Evolutionary conservation across 1,140 invertebrate genomes (phyloP).

Genomic region (Berghia stephanieae): DNA sequence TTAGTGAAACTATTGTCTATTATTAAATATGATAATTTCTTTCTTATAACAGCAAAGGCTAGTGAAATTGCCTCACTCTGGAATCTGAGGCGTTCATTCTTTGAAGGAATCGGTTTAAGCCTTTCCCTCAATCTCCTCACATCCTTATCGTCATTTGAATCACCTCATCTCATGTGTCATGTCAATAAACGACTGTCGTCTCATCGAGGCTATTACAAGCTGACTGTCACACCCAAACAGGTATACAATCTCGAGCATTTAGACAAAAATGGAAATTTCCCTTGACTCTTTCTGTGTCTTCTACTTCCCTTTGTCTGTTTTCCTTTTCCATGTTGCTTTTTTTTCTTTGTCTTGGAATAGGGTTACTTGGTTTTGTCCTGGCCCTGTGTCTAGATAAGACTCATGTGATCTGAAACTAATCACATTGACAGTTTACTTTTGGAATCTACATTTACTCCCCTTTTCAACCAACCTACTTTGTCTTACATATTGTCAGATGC

Average conservation of each 20-base stretch:
- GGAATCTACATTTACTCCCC: too few relatives aligned
- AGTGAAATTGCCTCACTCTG: slow-evolving; percentile 46
- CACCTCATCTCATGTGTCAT: slow-evolving; percentile 54
- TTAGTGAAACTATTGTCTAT: background rate
- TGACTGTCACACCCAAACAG: slow-evolving; percentile 54
- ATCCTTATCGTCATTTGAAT: slow-evolving; percentile 39
- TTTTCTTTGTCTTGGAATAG: too few relatives aligned
- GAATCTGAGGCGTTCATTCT: slow-evolving; percentile 39
- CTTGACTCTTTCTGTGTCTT: slow-evolving; percentile 8
- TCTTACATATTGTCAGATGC: too few relatives aligned
- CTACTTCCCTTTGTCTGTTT: too few relatives aligned
- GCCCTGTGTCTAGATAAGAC: too few relatives aligned
- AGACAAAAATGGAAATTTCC: background rate
- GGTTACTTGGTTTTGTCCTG: too few relatives aligned
- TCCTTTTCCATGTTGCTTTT: too few relatives aligned
- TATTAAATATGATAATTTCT: background rate
- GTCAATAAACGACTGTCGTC: slow-evolving; percentile 51
- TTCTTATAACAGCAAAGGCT: slow-evolving; percentile 33
- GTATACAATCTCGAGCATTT: slow-evolving; percentile 33
- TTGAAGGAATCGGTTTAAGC: slow-evolving; percentile 42
- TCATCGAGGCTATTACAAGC: slow-evolving; percentile 48
- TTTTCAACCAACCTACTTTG: too few relatives aligned
- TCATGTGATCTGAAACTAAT: too few relatives aligned
- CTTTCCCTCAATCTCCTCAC: slow-evolving; percentile 44
- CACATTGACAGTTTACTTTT: too few relatives aligned